phyloP scores from a whole-genome alignment of 2,888 invertebrate genomes.

The Protodeltote pygarga region DNA sequence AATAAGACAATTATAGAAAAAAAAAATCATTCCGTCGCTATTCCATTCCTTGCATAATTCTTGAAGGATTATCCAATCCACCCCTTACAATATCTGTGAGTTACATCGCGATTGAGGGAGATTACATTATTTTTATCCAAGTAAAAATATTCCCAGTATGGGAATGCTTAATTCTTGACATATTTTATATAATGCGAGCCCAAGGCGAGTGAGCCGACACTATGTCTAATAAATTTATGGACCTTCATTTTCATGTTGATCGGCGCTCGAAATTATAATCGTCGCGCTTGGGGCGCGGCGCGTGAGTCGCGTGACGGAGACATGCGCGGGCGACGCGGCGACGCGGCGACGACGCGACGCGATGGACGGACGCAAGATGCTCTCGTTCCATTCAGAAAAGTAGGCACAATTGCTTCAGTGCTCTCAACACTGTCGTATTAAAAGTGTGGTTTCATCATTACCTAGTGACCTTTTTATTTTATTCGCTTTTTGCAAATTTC shows the following conservation, averaged over 20 bases:
- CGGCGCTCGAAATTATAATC: slow-evolving; percentile 85
- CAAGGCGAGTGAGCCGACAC: slow-evolving; percentile 80
- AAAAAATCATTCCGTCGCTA: no score
- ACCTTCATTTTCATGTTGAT: slow-evolving; percentile 85
- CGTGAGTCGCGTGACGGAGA: slow-evolving; percentile 64
- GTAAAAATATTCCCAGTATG: slow-evolving; percentile 76
- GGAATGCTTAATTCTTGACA: slow-evolving; percentile 86
- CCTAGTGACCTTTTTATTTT: slow-evolving; percentile 35
- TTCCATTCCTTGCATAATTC: slow-evolving; percentile 9
- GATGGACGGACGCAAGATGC: slow-evolving; percentile 16
- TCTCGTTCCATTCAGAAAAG: slow-evolving; percentile 16
- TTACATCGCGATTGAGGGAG: slow-evolving; percentile 33
- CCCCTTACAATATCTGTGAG: slow-evolving; percentile 28
- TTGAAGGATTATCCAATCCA: slow-evolving; percentile 11
- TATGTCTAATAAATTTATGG: slow-evolving; percentile 87
- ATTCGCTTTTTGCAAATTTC: slow-evolving; percentile 14
- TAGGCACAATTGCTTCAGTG: slow-evolving; percentile 1
- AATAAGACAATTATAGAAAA: no score
- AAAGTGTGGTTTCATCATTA: no score
- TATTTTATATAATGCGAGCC: slow-evolving; percentile 85
- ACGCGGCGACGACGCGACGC: no score
- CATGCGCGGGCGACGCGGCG: slow-evolving; percentile 46
- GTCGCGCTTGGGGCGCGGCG: slow-evolving; percentile 80
- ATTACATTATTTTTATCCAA: slow-evolving; percentile 65
- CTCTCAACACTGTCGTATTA: background rate